Conservation (phyloP, 2,888 invertebrate species). For the Phragmatobia fuliginosa region DNA sequence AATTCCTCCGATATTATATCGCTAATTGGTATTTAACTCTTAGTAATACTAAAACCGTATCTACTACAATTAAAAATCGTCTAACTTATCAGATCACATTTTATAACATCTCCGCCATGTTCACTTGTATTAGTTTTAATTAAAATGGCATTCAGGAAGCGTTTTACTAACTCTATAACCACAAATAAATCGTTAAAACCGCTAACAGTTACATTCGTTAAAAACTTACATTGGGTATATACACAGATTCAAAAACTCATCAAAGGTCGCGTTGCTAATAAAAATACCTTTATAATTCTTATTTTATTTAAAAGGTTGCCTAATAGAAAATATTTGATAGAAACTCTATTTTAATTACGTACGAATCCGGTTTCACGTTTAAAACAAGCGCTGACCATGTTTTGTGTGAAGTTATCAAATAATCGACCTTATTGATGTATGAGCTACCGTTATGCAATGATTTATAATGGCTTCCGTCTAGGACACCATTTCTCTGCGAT, state of each 20-base stretch:
- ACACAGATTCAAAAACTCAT: slow-evolving; percentile 55
- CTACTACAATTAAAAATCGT: background rate
- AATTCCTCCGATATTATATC: no score
- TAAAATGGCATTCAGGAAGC: background rate
- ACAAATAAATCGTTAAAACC: background rate
- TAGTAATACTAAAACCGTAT: no score
- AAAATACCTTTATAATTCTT: slow-evolving; percentile 72
- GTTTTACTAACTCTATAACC: background rate
- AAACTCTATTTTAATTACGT: slow-evolving; percentile 74
- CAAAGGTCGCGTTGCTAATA: slow-evolving; percentile 70
- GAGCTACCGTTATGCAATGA: slow-evolving; percentile 81
- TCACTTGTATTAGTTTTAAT: background rate
- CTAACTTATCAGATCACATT: background rate
- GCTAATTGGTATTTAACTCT: no score
- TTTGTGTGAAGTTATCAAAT: slow-evolving; percentile 80
- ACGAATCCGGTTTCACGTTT: slow-evolving; percentile 50
- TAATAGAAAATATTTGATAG: slow-evolving; percentile 70
- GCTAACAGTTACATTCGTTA: background rate
- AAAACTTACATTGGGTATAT: background rate
- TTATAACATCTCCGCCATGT: background rate
- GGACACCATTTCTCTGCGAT: slow-evolving; percentile 83
- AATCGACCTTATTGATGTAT: slow-evolving; percentile 85
- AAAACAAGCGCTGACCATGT: slow-evolving; percentile 68
- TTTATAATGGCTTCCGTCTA: slow-evolving; percentile 85
- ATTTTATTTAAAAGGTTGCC: slow-evolving; percentile 56